A percentile compares a stretch with the other conserved stretches of the same genome.
phyloP scores from a whole-genome alignment of 2,797 vertebrate species.

The Lagocephalus sceleratus region DNA sequence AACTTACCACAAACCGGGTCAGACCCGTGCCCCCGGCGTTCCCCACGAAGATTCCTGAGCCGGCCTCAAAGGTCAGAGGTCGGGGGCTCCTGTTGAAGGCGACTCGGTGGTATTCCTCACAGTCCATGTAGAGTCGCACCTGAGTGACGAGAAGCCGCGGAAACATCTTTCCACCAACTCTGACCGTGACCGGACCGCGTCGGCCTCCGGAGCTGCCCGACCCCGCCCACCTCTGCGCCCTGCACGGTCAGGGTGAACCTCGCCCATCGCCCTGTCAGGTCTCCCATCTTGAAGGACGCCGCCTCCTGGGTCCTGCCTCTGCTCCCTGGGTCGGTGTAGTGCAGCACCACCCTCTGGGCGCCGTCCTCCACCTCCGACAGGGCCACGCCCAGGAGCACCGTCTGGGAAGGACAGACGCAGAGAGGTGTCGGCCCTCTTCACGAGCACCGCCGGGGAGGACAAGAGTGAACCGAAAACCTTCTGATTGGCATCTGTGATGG shows the following conservation, averaged over 20 bases:
- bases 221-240: slow-evolving; percentile 67
- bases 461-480: slow-evolving; percentile 50
- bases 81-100: slow-evolving; percentile 76
- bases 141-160: slow-evolving; percentile 3
- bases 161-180: neutral
- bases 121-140: slow-evolving; percentile 88
- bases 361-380: slow-evolving; percentile 84
- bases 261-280: slow-evolving; percentile 89
- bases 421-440: neutral
- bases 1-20: slow-evolving; percentile 88
- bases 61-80: slow-evolving; percentile 83
- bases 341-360: slow-evolving; percentile 84
- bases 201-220: no score
- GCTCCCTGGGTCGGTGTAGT: slow-evolving; percentile 85
- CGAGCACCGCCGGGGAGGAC: neutral
- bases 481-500: slow-evolving; percentile 88
- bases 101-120: slow-evolving; percentile 85
- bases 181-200: neutral
- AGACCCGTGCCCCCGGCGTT: slow-evolving; percentile 88
- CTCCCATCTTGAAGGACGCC: slow-evolving; percentile 86
- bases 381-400: slow-evolving; percentile 86
- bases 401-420: slow-evolving; percentile 23
- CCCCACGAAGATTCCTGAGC: slow-evolving; percentile 92
- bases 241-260: slow-evolving; percentile 84
- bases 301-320: slow-evolving; percentile 77